A percentile compares a stretch with the other conserved stretches of the same genome.
Conservation (phyloP, 2,797 vertebrate species). For the Coccyzus lansbergi region DNA sequence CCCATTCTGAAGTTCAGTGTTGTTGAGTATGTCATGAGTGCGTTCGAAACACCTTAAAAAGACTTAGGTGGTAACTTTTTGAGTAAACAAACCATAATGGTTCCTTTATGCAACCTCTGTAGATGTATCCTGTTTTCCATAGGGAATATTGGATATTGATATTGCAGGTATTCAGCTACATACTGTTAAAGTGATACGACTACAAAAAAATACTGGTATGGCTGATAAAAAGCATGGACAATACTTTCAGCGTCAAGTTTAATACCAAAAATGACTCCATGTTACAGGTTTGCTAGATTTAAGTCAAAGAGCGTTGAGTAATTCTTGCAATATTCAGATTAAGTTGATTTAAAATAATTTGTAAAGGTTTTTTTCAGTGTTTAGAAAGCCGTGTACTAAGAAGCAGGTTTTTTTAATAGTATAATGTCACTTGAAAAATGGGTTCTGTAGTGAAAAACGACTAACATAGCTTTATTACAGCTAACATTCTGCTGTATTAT, state of each 20-base stretch:
- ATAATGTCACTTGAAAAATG: neutral
- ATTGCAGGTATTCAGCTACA: neutral
- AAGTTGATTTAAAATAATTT: neutral
- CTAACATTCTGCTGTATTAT: neutral
- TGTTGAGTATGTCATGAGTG: neutral
- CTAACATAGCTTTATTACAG: neutral
- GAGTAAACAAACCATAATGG: neutral
- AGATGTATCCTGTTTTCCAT: neutral
- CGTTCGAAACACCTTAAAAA: neutral
- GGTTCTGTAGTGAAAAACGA: neutral
- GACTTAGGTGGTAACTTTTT: neutral
- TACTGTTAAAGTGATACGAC: neutral
- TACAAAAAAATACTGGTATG: neutral
- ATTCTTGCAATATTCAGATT: neutral
- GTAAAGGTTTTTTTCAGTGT: neutral
- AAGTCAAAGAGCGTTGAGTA: neutral
- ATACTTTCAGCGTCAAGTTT: neutral
- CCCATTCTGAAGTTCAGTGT: neutral
- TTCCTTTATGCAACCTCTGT: conserved; percentile 1
- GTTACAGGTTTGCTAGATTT: neutral
- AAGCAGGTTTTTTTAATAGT: neutral
- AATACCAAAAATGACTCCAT: neutral
- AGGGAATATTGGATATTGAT: neutral
- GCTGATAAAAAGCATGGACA: neutral
- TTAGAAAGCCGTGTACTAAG: neutral